Evolutionary conservation across 2,888 invertebrate genomes (phyloP).

Genomic region (Aquatica leii): DNA sequence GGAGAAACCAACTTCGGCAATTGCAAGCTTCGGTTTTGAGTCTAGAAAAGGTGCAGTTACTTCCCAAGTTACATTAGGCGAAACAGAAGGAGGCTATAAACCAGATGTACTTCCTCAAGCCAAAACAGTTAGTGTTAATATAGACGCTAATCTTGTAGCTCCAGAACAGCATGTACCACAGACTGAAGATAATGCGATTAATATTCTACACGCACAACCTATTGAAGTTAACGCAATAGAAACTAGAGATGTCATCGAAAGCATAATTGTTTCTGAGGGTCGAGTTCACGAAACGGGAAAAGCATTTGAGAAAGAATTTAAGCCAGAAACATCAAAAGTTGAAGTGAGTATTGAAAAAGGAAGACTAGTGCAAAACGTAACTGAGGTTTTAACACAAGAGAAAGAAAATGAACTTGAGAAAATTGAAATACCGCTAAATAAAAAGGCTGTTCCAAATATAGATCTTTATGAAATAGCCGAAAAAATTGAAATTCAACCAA

Average conservation of each 20-base stretch:
- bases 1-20: constrained; percentile 56
- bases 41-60: constrained; percentile 56
- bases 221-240: constrained; percentile 53
- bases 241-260: constrained; percentile 61
- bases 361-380: constrained; percentile 60
- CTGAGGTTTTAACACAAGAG: constrained; percentile 52
- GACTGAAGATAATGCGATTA: constrained; percentile 48
- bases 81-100: constrained; percentile 58
- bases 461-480: constrained; percentile 60
- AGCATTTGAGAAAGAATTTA: constrained; percentile 59
- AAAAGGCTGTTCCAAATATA: constrained; percentile 56
- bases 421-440: constrained; percentile 46
- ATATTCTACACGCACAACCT: constrained; percentile 45
- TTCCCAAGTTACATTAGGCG: constrained; percentile 59
- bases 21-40: constrained; percentile 60
- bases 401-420: constrained; percentile 53
- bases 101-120: constrained; percentile 53
- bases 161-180: constrained; percentile 55
- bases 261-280: constrained; percentile 63
- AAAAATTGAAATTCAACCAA: constrained; percentile 37
- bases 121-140: constrained; percentile 49
- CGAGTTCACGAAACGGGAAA: constrained; percentile 63
- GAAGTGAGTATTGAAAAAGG: constrained; percentile 63
- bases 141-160: constrained; percentile 55
- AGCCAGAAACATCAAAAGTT: constrained; percentile 62